Evolutionary conservation across 1,140 invertebrate species (phyloP).

Genomic region (Saccostrea echinata): DNA sequence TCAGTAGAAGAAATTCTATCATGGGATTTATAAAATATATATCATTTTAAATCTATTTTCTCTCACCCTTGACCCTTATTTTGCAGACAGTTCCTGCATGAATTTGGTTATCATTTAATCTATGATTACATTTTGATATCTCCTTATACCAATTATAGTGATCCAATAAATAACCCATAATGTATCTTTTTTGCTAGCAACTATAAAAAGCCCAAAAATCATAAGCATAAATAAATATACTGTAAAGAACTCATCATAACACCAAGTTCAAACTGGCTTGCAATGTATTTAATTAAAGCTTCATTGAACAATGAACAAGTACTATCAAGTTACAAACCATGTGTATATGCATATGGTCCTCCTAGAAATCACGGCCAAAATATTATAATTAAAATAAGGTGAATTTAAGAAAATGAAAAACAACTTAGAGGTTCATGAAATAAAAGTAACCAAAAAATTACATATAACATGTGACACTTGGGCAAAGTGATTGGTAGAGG

Average conservation of each 20-base stretch:
- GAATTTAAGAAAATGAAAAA: not conserved
- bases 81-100: too few species aligned
- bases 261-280: slow-evolving; percentile 19
- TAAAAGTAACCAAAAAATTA: too few species aligned
- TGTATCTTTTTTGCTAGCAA: not conserved
- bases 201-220: not conserved
- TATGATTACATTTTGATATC: too few species aligned
- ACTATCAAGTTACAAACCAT: slow-evolving; percentile 3
- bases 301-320: not conserved
- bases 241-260: not conserved
- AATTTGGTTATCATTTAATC: too few species aligned
- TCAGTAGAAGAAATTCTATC: too few species aligned
- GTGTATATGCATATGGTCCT: slow-evolving; percentile 9
- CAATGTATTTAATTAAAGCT: not conserved
- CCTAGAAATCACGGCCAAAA: not conserved
- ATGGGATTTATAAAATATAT: too few species aligned
- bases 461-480: too few species aligned
- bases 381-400: not conserved
- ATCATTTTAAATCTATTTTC: too few species aligned
- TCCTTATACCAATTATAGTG: too few species aligned
- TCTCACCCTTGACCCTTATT: too few species aligned
- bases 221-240: not conserved
- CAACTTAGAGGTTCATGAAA: not conserved
- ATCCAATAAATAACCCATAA: too few species aligned
- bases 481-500: too few species aligned